A percentile compares a stretch with the other conserved stretches of the same genome.
Conservation (phyloP, 2,888 invertebrate species). For the Limnephilus auricula region DNA sequence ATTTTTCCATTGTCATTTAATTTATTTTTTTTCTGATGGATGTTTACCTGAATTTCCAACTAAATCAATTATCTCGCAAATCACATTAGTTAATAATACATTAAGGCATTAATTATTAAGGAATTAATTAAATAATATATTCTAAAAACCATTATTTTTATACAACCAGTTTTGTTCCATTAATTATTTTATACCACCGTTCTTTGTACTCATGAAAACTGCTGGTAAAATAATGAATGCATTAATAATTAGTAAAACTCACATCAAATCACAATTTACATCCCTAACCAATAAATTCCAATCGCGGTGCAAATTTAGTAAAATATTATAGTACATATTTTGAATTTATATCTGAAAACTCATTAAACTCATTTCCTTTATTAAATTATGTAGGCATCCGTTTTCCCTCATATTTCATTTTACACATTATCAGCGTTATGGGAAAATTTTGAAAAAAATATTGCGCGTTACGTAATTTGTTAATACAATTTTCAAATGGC, state of each 20-base stretch:
- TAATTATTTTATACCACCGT: not conserved
- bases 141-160: not conserved
- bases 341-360: constrained; percentile 1
- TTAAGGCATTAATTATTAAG: no score
- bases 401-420: constrained; percentile 21
- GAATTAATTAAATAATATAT: not conserved
- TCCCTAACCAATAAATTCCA: not conserved
- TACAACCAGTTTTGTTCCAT: not conserved
- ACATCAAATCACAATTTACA: not conserved
- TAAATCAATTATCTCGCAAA: not conserved
- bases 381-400: constrained; percentile 43
- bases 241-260: not conserved
- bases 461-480: constrained; percentile 32
- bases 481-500: constrained; percentile 40
- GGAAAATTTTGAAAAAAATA: not conserved
- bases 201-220: not conserved
- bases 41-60: not conserved
- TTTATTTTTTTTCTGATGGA: no score
- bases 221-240: not conserved
- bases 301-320: not conserved
- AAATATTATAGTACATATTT: not conserved
- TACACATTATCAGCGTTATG: not conserved
- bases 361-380: constrained; percentile 22
- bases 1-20: no score
- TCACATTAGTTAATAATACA: no score